Evolutionary conservation across 2,888 invertebrate genomes (phyloP).

Genomic region (Troilus luridus): DNA sequence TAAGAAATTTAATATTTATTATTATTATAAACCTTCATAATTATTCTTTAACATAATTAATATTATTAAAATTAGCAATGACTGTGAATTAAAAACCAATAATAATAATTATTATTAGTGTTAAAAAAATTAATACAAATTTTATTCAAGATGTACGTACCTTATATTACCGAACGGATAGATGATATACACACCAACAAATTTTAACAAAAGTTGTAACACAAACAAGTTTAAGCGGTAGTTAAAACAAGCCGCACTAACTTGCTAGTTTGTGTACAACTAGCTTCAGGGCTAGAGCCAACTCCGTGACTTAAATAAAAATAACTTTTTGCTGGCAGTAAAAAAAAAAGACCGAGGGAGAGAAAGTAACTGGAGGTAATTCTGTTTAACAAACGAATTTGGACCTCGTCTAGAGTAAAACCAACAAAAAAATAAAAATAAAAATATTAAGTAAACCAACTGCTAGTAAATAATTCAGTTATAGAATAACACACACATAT

Average conservation of each 20-base stretch:
- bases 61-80: no score
- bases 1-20: no score
- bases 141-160: neutral
- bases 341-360: neutral
- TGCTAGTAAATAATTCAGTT: no score
- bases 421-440: no score
- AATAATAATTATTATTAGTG: no score
- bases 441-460: no score
- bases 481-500: no score
- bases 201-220: neutral
- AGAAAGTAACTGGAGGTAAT: neutral
- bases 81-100: no score
- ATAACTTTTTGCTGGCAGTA: neutral
- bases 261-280: neutral
- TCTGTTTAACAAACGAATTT: neutral
- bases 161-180: neutral
- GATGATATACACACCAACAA: neutral
- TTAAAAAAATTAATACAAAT: no score
- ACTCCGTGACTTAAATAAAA: neutral
- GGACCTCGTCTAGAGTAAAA: neutral
- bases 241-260: neutral
- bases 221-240: neutral
- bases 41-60: no score
- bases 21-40: no score
- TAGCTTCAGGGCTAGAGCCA: neutral